A percentile compares a stretch with the other conserved stretches of the same genome.
Conservation (phyloP, 2,888 invertebrate genomes). For the Graphium colonna region DNA sequence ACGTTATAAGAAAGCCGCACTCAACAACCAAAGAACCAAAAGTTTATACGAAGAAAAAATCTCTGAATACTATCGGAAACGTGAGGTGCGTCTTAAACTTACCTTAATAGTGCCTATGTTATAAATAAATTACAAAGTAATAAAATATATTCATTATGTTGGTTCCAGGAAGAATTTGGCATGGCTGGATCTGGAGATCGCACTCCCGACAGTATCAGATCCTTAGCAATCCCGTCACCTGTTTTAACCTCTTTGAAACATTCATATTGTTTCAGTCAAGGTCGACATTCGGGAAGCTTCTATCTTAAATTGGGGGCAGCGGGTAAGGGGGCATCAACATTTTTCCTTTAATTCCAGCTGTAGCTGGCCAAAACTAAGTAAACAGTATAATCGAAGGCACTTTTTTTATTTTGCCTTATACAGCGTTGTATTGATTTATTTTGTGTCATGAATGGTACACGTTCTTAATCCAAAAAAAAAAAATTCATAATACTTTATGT, state of each 20-base stretch:
- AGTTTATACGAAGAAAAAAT: constrained; percentile 54
- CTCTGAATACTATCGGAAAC: constrained; percentile 62
- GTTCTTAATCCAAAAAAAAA: no score
- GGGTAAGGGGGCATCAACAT: no score
- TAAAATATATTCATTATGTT: no score
- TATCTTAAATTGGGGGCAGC: constrained; percentile 87
- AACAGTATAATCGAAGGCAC: no score
- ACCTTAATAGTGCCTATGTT: no score
- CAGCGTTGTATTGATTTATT: no score
- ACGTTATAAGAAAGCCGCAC: constrained; percentile 73
- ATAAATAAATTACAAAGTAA: no score
- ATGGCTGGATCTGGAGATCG: constrained; percentile 37
- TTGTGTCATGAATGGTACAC: no score
- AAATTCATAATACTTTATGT: no score
- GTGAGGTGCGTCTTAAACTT: constrained; percentile 65
- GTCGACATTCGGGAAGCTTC: constrained; percentile 86
- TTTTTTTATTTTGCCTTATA: no score
- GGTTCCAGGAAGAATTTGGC: constrained; percentile 34
- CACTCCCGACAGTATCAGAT: constrained; percentile 45
- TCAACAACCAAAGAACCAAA: constrained; percentile 65
- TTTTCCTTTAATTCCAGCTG: no score
- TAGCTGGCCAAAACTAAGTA: no score
- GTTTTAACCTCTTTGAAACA: constrained; percentile 69
- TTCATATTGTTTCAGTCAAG: constrained; percentile 83
- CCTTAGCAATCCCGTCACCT: constrained; percentile 53